Conservation (phyloP, 2,797 vertebrate genomes). For the Eremophila alpestris region DNA sequence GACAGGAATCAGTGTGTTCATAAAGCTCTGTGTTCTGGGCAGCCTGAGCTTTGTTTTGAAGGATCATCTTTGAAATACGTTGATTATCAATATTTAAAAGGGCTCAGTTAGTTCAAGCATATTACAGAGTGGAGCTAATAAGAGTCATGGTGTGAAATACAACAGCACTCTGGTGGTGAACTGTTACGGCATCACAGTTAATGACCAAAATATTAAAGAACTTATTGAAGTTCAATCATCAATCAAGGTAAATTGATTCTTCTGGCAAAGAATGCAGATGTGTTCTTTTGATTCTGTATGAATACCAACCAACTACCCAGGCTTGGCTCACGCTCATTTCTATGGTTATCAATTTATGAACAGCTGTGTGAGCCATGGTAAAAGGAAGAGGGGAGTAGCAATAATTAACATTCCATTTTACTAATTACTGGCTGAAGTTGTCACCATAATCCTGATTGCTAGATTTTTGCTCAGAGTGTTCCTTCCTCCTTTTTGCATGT, state of each 20-base stretch:
- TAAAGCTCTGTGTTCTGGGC: background rate
- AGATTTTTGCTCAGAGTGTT: constrained; percentile 9
- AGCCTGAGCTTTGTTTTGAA: constrained; percentile 13
- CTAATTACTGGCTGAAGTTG: constrained; percentile 44
- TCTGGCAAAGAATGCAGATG: constrained; percentile 66
- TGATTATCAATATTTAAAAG: constrained; percentile 63
- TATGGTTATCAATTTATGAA: constrained; percentile 45
- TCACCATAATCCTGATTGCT: background rate
- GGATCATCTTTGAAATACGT: constrained; percentile 35
- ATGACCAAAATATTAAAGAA: constrained; percentile 72
- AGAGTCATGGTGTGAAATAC: constrained; percentile 45
- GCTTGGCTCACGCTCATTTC: background rate
- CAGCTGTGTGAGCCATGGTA: constrained; percentile 28
- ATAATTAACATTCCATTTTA: constrained; percentile 42
- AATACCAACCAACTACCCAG: constrained; percentile 59
- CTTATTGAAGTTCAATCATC: constrained; percentile 71
- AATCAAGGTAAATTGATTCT: constrained; percentile 73
- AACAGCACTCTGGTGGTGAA: constrained; percentile 51
- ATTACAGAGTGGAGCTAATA: constrained; percentile 47
- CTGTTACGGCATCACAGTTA: constrained; percentile 41
- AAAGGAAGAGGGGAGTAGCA: background rate
- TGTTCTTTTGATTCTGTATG: constrained; percentile 37
- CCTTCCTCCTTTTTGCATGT: background rate
- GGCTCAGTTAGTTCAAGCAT: constrained; percentile 60
- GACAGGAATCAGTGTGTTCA: background rate